phyloP scores from a whole-genome alignment of 30 jellyfish, hydroid and myxozoan species.

The Hydractinia symbiolongicarpus region DNA sequence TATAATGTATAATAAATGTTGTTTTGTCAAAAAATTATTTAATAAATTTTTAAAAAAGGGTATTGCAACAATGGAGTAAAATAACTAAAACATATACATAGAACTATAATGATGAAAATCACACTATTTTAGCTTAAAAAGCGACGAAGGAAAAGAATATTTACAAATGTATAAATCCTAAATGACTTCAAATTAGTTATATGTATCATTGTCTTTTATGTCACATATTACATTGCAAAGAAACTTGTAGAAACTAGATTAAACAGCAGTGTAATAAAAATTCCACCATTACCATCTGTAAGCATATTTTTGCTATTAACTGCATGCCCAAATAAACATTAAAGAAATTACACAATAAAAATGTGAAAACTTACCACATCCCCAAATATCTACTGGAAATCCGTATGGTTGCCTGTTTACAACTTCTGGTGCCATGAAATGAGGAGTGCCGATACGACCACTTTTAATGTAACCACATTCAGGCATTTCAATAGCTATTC shows the following conservation, averaged over 20 bases:
- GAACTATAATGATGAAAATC: too few species aligned
- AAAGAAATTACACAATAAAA: not conserved
- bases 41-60: too few species aligned
- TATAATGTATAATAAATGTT: not conserved
- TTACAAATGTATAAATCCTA: too few species aligned
- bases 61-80: too few species aligned
- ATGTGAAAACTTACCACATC: conserved; percentile 62
- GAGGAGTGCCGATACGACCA: conserved; percentile 88
- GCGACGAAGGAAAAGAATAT: too few species aligned
- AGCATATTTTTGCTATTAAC: too few species aligned
- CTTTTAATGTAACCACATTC: conserved; percentile 39
- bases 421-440: conserved; percentile 96
- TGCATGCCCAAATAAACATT: too few species aligned
- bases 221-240: not conserved
- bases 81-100: too few species aligned
- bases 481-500: conserved; percentile 86
- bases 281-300: too few species aligned
- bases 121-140: too few species aligned
- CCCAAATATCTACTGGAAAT: conserved; percentile 93
- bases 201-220: too few species aligned
- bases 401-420: conserved; percentile 68
- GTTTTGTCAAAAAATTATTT: not conserved
- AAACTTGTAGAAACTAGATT: not conserved
- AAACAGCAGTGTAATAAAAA: not conserved
- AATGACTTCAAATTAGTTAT: too few species aligned